Conservation (phyloP, 2,797 vertebrate species). For the Thamnophis elegans region DNA sequence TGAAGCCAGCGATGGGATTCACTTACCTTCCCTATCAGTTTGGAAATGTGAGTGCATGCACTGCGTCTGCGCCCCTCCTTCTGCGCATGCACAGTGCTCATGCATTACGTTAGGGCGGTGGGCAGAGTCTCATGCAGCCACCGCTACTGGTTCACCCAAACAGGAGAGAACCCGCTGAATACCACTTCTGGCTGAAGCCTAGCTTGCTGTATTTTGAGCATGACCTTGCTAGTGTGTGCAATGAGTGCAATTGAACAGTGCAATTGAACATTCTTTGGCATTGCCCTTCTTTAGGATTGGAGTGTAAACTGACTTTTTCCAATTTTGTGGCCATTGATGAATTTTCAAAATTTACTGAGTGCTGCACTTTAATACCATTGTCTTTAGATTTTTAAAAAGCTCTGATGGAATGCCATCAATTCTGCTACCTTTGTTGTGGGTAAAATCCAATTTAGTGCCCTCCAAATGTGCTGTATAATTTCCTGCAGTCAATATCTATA, state of each 20-base stretch:
- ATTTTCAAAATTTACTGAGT: background rate
- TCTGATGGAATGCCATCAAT: background rate
- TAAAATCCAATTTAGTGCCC: background rate
- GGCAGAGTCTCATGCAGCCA: no score
- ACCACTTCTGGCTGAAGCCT: background rate
- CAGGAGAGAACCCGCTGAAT: no score
- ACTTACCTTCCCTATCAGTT: no score
- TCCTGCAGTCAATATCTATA: background rate
- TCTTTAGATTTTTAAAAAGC: background rate
- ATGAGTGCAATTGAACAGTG: background rate
- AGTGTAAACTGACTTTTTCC: background rate
- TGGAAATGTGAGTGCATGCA: no score
- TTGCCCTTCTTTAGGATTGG: background rate
- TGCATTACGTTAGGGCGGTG: no score
- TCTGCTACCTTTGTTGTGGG: background rate
- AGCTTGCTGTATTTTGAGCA: background rate
- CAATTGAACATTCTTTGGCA: background rate
- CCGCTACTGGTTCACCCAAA: no score
- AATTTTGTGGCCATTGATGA: background rate
- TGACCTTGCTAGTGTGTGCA: background rate
- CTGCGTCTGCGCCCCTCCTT: no score
- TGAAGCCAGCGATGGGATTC: background rate
- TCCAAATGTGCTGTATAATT: background rate
- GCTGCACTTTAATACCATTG: background rate
- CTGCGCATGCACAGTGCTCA: no score